Base-by-base conservation (phyloP, 1,140 invertebrate species). In the Triops longicaudatus region DNA sequence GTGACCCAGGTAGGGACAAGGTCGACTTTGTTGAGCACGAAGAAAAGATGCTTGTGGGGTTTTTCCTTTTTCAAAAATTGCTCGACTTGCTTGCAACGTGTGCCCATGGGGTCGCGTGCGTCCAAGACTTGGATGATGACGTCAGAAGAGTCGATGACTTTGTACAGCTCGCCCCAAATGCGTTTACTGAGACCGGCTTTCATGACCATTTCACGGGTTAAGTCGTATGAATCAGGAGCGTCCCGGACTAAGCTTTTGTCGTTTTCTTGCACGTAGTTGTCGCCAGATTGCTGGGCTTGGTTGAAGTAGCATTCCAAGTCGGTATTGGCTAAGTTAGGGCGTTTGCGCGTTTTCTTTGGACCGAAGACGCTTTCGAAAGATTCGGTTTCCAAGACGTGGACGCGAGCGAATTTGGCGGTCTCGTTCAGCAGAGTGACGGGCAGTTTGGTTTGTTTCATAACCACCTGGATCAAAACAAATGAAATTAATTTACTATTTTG, bases 141-240 rank as follows among this genome's bases (percentile, higher is more conserved):
- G 89, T 99, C 98, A 1, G 97, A 98, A 10, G 97, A 99, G 85
- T 99, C 98, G 73, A 99, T 92, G 11, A 99, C 97, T 89, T 99
- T 99, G 83, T 99, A 98, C 9, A 99, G 84, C 85, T 99, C 98
- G 87, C 97, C 98, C 98, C 98, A 99, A 82, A 99, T 98, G 81
- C 98, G 88, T 86, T 90, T 97, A 81, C 96, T 98, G 83, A 97
- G 95, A 4, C 98, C 98, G 41, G 95, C 94, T 74, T 87, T 89
- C 89, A 96, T 96, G 4, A 96, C 89, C 80, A 80, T 82, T 77
- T 86, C 85, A 77, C 81, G 77, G 5, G 81, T 81, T 26, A 82
- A 83, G 73, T 83, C 81, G 91, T 93, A 94, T 81, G 93, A 92
- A 77, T 93, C 88, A 63, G 89, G 88, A 1, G 88, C 86, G 80